Base-by-base conservation (phyloP, 37 sponge, comb jelly and placozoan species). In the Chondrilla cf. caribensis region DNA sequence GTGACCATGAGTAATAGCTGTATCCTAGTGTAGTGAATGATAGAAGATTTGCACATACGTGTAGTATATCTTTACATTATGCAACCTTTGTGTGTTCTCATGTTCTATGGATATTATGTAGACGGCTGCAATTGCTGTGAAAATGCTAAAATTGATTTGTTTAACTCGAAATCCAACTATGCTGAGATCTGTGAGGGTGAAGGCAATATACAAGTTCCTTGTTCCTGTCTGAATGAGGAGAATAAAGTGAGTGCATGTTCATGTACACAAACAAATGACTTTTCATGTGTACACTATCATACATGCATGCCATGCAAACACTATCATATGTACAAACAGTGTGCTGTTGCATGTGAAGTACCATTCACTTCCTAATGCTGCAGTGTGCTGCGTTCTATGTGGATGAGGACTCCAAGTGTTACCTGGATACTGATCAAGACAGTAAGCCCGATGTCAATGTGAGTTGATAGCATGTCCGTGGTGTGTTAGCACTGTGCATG, bases 101-200 rank as follows among this genome's bases (percentile, higher is more conserved):
- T n/a, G n/a, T n/a, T n/a, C n/a, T n/a, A n/a, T n/a, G n/a, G 3
- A 26, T 67, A 28, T 29, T 1, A 17, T 25, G 14, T 33, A 67
- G 68, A n/a, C 3, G 29, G 29, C 35, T 67, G 68, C 28, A 67
- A 33, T 29, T 67, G 68, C 32, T 67, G 68, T 67, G 68, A n/a
- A 3, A 33, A 33, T 67, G 68, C 31, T 33, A 17, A 28, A 29
- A 29, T 67, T 67, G 68, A 67, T 17, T 32, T 67, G 3, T 6
- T 18, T 17, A 4, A 8, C 35, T 17, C 25, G 3, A 2, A 33
- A 67, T 26, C 17, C 33, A 29, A 29, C 17, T 17, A 17, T 33
- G 35, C 4, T 26, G 4, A 29, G 1, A 1, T 6, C 4, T 67
- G 68, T 67, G 35, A 28, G 2, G 68, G 68, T 33, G 35, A 33